Conservation (phyloP, 1,140 invertebrate species). For the Ladona fulva region DNA sequence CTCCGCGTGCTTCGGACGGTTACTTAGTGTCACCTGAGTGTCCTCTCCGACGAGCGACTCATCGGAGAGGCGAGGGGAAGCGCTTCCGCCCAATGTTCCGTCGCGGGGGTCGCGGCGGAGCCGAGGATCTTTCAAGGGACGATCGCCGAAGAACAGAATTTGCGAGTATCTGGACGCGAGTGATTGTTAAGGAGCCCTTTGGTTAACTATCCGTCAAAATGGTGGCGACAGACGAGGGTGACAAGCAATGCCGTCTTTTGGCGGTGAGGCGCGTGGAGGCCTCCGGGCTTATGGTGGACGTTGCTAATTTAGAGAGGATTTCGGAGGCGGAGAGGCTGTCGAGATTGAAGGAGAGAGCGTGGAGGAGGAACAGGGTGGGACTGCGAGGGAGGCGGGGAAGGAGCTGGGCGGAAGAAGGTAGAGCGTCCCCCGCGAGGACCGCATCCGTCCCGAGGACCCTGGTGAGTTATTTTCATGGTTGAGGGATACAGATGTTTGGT, state of each 20-base stretch:
- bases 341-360: background rate
- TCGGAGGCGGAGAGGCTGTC: background rate
- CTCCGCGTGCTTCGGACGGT: no score
- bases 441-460: background rate
- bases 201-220: background rate
- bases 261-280: background rate
- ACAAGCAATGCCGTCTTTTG: constrained; percentile 9
- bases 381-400: background rate
- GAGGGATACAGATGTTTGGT: no score
- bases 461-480: no score
- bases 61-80: no score
- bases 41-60: no score
- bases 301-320: background rate
- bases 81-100: no score
- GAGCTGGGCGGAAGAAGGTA: background rate
- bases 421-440: background rate
- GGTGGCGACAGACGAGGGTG: background rate
- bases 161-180: no score
- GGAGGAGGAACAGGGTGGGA: background rate
- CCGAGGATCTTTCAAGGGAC: no score
- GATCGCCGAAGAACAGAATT: no score
- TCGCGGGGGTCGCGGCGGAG: no score
- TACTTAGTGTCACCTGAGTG: no score
- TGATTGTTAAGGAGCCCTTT: no score
- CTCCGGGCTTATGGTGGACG: background rate